Evolutionary conservation across 2,888 invertebrate species (phyloP), one percentile per base, ranked within the genome.

Genomic region (Nipponacmea schrenckii): DNA sequence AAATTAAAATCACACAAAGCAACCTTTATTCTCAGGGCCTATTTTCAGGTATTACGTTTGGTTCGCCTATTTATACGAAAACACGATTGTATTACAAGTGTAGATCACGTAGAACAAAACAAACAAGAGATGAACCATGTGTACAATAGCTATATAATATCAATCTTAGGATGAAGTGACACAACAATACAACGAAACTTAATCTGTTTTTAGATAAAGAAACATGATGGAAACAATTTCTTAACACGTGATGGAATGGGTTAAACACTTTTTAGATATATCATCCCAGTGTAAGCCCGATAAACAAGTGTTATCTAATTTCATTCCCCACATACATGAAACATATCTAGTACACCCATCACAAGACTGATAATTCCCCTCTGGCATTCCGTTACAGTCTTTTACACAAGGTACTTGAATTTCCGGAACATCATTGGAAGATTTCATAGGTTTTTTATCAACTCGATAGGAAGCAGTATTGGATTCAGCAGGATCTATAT

Each of bases 311-410:
- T 24, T 56, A 24, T 20, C 24, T 10, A 56, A 56, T 14, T 24
- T 24, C 20, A 56, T 24, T 20, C 56, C 56, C n/a, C 20, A 24
- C n/a, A 56, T 56, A 8, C 56, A 56, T 20, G 56, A 56, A 56
- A 17, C 17, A 56, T 56, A 56, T 24, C 15, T 56, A 56, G 20
- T 56, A 24, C 56, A 56, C 12, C 12, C 20, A 56, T 20, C 24
- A 56, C 56, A 56, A 56, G 56, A 56, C 20, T 56, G 56, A 56
- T 56, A 56, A 56, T 2, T n/a, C 20, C 56, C 56, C 56, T 20
- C 20, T 14, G 56, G 10, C 14, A 56, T 24, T 10, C 56, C 56
- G 24, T 20, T 24, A 24, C 56, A 56, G 14, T 56, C 24, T n/a
- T 24, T 24, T 15, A 56, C 56, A 24, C 56, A 56, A 12, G 56